Evolutionary conservation across 2,888 invertebrate genomes (phyloP), one percentile per base, ranked within the genome.

Genomic region (Thyatira batis): DNA sequence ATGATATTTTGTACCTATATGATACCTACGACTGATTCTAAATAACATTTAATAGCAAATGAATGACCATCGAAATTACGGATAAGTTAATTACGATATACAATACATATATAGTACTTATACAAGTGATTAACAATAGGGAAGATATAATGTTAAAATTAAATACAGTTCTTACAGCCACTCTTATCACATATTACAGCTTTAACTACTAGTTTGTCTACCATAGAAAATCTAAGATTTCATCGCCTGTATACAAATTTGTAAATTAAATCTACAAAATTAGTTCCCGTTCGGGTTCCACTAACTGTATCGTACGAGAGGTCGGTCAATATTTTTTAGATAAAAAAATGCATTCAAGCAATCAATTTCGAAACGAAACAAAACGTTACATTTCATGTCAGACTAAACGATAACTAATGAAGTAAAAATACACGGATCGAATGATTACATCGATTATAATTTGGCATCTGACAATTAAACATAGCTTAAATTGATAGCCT

Each of bases 171-270:
- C 82, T 87, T 89, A 90, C 92, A 92, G 90, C 90, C 92, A 87
- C 90, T 85, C 90, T 90, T 92, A 91, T 91, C 92, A 92, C 91
- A 90, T 85, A 87, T 84, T 80, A 89, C 85, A 87, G 81, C 84
- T 85, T 74, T 82, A 87, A 66, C 80, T 82, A 84, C 84, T 85
- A 88, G 76, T 85, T 82, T 81, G 79, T 85, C 85, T 90, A 90
- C 80, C 73, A 89, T 92, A 92, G 87, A 92, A 92, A 92, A 91
- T 91, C 92, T 92, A 91, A 83, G 73, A 78, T 73, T 79, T 80
- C 79, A 85, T 83, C 83, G 88, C 82, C 81, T 84, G 86, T 86
- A 82, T 89, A 86, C 76, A 85, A 82, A 76, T 79, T 82, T 81
- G 80, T 85, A 85, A 87, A 86, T 78, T 72, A 84, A 85, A 73